Base-by-base conservation (phyloP, 2,797 vertebrate species). In the Catostomus latipinnis region DNA sequence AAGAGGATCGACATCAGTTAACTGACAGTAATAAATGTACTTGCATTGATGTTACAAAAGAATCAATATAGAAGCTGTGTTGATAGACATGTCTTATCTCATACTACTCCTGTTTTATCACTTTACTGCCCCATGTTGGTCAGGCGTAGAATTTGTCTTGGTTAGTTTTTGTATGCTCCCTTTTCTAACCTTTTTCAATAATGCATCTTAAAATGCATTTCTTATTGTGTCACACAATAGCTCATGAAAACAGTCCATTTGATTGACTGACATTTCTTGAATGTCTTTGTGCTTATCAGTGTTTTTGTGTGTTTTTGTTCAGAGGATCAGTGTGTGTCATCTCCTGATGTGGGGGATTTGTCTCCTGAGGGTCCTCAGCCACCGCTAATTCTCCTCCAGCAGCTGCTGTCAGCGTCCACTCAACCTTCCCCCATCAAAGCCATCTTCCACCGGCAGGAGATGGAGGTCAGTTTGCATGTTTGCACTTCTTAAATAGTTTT, bases 341-440 rank as follows among this genome's bases (percentile, higher is more conserved):
- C 97, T 75, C 96, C 96, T 0, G 98, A 98, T 81, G 92, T 95
- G 4, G 96, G 94, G 11, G 98, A 99, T 86, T 90, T 98, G 92
- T 99, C 97, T 82, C 97, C 98, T 16, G 98, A 99, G 88, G 97
- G 97, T 80, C 98, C 97, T 0, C 94, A 97, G 74, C 97, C 97
- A 83, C 97, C 98, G 0, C 90, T 98, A 90, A 97, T 98, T 86
- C 95, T 99, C 68, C 82, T 99, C 74, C 98, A 99, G 90, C 98
- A 99, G 89, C 92, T 99, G 71, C 87, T 99, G 56, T 95, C 96
- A 2, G 93, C 98, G 14, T 97, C 97, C 84, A 98, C 98, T 0
- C 98, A 99, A 71, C 98, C 98, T 0, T 99, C 98, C 0, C 97
- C 98, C 0, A 96, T 99, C 88, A 99, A 99, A 92, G 98, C 97